A percentile compares a stretch with the other conserved stretches of the same genome.
Evolutionary conservation across 2,113 vertebrate genomes (phyloP).

Genomic region (Gracilinanus agilis): DNA sequence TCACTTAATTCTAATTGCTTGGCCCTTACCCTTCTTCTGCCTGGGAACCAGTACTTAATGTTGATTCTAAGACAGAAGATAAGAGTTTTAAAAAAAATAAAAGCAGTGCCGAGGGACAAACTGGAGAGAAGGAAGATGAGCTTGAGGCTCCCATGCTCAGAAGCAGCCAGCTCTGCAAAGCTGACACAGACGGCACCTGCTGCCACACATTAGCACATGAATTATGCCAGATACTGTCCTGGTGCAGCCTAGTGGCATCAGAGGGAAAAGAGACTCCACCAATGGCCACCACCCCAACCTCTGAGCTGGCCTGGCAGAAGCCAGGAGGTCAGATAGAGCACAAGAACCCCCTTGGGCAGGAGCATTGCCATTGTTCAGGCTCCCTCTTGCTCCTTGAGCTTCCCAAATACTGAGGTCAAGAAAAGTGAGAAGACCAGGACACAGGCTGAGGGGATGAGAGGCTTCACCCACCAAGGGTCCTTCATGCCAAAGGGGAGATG

Average conservation of each 20-base stretch:
- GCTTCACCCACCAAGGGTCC: slow-evolving; percentile 16
- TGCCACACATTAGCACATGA: slow-evolving; percentile 89
- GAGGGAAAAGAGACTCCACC: slow-evolving; percentile 86
- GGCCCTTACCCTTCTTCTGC: too few relatives aligned
- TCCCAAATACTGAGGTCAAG: slow-evolving; percentile 89
- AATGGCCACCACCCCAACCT: slow-evolving; percentile 68
- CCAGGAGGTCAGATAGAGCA: slow-evolving; percentile 88
- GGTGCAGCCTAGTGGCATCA: slow-evolving; percentile 88
- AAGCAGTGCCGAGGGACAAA: slow-evolving; percentile 90
- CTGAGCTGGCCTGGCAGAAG: slow-evolving; percentile 85
- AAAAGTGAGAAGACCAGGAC: slow-evolving; percentile 90
- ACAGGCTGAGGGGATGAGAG: slow-evolving; percentile 79
- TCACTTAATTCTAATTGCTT: too few relatives aligned
- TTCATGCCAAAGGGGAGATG: slow-evolving; percentile 46
- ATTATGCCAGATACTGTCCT: slow-evolving; percentile 83
- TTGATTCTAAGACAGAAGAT: too few relatives aligned
- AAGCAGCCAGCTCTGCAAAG: slow-evolving; percentile 86
- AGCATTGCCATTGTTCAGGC: slow-evolving; percentile 84
- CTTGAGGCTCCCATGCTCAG: slow-evolving; percentile 86
- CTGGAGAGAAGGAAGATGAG: slow-evolving; percentile 89
- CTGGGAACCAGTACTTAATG: too few relatives aligned
- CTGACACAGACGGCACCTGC: slow-evolving; percentile 91
- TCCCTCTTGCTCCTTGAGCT: slow-evolving; percentile 86
- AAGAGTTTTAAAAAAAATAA: slow-evolving; percentile 84
- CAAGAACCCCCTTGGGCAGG: slow-evolving; percentile 88